Conservation (phyloP, 2,888 invertebrate genomes). For the Catocala fraxini region DNA sequence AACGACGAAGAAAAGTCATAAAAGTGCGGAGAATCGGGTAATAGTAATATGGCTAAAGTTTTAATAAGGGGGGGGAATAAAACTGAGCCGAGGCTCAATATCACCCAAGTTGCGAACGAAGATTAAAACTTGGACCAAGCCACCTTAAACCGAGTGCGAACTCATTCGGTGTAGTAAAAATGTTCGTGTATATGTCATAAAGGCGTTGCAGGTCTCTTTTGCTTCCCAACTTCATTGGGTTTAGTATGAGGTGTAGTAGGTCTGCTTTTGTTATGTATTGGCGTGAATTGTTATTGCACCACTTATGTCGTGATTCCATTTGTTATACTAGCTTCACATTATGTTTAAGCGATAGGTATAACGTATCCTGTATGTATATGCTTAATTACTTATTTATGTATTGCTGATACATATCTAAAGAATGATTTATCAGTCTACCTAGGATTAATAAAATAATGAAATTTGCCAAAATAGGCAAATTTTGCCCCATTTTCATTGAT, state of each 20-base stretch:
- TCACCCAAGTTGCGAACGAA: conserved; percentile 71
- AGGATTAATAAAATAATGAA: no score
- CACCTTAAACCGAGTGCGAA: conserved; percentile 66
- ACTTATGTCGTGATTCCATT: no score
- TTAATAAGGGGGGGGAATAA: conserved; percentile 75
- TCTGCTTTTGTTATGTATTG: neutral
- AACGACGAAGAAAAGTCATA: conserved; percentile 70
- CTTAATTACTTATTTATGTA: no score
- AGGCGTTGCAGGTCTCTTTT: conserved; percentile 48
- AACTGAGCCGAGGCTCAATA: conserved; percentile 70
- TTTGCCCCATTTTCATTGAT: no score
- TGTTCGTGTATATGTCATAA: conserved; percentile 50
- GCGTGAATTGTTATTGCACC: neutral
- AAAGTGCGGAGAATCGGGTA: conserved; percentile 72
- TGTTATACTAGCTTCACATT: no score
- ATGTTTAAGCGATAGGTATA: no score
- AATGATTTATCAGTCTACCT: no score
- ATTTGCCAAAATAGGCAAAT: no score
- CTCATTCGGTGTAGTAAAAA: conserved; percentile 63
- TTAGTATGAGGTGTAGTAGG: neutral
- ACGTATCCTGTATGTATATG: no score
- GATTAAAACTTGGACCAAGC: conserved; percentile 75
- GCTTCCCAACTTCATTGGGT: conserved; percentile 38
- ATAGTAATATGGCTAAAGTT: conserved; percentile 81
- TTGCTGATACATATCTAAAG: no score